Evolutionary conservation across 2,797 vertebrate species (phyloP).

Genomic region (Vultur gryphus): DNA sequence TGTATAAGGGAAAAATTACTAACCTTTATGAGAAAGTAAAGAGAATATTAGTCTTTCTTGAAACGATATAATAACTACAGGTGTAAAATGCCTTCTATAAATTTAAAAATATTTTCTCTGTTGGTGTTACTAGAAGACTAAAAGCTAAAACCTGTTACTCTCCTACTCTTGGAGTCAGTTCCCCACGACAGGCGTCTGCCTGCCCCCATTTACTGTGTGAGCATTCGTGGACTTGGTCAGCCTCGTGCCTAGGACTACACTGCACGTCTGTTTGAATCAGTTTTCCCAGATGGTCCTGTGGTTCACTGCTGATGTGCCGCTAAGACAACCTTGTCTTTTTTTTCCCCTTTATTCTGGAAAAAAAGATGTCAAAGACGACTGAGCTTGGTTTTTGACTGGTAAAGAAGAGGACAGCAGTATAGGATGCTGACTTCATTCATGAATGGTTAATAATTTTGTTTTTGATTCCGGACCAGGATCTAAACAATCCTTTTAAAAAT

Average conservation of each 20-base stretch:
- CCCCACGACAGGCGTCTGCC: neutral
- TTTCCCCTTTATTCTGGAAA: neutral
- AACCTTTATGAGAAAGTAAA: neutral
- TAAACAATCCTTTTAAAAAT: neutral
- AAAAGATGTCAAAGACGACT: neutral
- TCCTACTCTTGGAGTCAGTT: neutral
- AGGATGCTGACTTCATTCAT: neutral
- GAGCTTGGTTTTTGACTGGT: neutral
- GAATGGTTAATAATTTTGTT: neutral
- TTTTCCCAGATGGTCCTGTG: neutral
- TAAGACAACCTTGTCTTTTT: neutral
- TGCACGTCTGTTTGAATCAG: neutral
- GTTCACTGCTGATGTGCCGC: neutral
- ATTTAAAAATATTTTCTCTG: neutral
- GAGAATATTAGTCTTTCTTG: neutral
- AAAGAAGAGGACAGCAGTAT: neutral
- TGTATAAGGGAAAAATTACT: neutral
- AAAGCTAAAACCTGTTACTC: neutral
- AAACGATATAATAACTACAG: neutral
- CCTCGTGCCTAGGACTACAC: neutral
- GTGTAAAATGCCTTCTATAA: neutral
- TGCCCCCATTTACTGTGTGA: neutral
- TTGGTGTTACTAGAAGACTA: neutral
- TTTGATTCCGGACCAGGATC: neutral
- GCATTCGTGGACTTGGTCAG: neutral